phyloP scores from a whole-genome alignment of 2,888 invertebrate species.

The Hypomecis punctinalis region DNA sequence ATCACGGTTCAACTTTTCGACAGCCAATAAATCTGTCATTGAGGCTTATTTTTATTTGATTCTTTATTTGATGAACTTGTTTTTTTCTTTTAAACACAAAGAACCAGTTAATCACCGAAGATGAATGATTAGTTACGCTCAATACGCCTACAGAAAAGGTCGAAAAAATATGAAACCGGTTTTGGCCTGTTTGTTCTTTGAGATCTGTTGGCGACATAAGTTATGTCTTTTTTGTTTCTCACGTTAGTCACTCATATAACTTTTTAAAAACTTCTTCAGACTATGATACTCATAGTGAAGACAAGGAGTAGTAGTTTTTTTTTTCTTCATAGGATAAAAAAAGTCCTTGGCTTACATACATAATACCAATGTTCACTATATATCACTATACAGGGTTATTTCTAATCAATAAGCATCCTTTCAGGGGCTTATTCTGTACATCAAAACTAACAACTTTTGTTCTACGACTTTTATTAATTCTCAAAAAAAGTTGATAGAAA shows the following conservation, averaged over 20 bases:
- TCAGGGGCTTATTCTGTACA: too few relatives aligned
- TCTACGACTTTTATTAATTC: too few relatives aligned
- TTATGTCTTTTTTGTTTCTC: slow-evolving; percentile 7
- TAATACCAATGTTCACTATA: too few relatives aligned
- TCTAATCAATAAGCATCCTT: too few relatives aligned
- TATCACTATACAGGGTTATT: too few relatives aligned
- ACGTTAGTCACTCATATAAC: background rate
- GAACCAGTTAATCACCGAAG: background rate
- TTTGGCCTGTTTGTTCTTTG: background rate
- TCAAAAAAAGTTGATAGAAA: too few relatives aligned
- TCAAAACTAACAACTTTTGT: too few relatives aligned
- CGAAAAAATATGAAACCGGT: slow-evolving; percentile 7
- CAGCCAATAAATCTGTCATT: background rate
- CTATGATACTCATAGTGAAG: background rate
- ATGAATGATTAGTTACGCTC: slow-evolving; percentile 3
- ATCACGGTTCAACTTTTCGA: background rate
- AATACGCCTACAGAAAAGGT: background rate
- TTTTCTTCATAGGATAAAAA: too few relatives aligned
- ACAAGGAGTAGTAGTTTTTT: too few relatives aligned
- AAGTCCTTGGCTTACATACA: too few relatives aligned
- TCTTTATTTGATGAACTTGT: slow-evolving; percentile 1
- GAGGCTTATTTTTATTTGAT: background rate
- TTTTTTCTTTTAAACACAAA: background rate
- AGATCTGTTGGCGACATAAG: background rate
- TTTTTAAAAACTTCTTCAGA: background rate